Base-by-base conservation (phyloP, 2,797 vertebrate species). In the Gadopsis bispinosus region DNA sequence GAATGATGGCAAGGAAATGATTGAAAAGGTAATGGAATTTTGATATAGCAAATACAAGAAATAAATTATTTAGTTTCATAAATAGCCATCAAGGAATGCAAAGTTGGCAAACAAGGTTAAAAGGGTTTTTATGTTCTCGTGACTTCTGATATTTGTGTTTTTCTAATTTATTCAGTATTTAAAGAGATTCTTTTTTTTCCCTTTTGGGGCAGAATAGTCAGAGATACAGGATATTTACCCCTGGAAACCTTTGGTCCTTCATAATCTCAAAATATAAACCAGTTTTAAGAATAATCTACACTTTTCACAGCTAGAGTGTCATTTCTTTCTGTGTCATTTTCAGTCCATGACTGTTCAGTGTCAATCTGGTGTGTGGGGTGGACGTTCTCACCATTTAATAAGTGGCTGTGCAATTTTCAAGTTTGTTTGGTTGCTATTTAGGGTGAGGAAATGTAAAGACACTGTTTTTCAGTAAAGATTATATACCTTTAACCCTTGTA, bases 11-110 rank as follows among this genome's bases (percentile, higher is more conserved):
- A 7, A 62, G 17, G 29, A 26, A 50, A 29, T 0, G 12, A 67
- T 29, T 68, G n/a, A 58, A 45, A 79, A 12, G 22, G 16, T 70
- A 62, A 78, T 65, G 7, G 63, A 60, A 67, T 69, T 72, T 67
- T 54, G 20, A 73, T 47, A 29, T 5, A 56, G 22, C 70, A 71
- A 59, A 48, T 20, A 17, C 1, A 35, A 58, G 14, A 55, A 79
- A 83, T 16, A 5, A 35, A 69, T 43, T 0, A n/a, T 66, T 51
- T 61, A 60, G 1, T 67, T 48, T 60, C 7, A 65, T 17, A n/a
- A 47, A 31, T 35, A 19, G 9, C 43, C 19, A 48, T 22, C 51
- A 33, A 58, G 1, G 26, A 33, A 26, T 19, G 29, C 12, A 67
- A 54, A 75, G 12, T 48, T 16, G 2, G 13, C 16, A 68, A 54